Evolutionary conservation across 2,888 invertebrate species (phyloP), one percentile per base, ranked within the genome.

Genomic region (Beris chalybata): DNA sequence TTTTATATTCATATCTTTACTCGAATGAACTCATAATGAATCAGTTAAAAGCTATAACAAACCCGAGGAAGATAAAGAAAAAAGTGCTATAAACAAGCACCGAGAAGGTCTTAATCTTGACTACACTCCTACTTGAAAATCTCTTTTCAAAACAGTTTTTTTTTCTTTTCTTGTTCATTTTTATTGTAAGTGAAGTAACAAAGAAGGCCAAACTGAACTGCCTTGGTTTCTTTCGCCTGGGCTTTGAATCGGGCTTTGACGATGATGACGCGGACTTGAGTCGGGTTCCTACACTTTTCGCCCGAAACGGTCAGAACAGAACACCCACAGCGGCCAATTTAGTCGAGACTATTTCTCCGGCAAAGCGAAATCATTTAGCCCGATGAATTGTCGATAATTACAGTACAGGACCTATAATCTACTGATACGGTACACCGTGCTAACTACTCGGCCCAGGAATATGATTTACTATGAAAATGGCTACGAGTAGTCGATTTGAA

Each of bases 241-340:
- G 38, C 43, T 57, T 32, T 32, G 44, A 57, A 4, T 45, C 13
- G 22, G 11, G n/a, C n/a, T n/a, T 45, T 32, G 32, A 43, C 32
- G 50, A 50, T 31, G 48, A 32, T 4, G 56, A 55, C 59, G 58
- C 47, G 64, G 52, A 31, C 9, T 15, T 4, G 52, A n/a, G 52
- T 22, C 52, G 29, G 52, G 52, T 52, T 65, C 53, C 53, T 52
- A 50, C 65, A 58, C 57, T 44, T 64, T 64, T 64, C 64, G 64
- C 64, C 53, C 55, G 32, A 64, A 55, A 55, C 64, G 64, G 55
- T 52, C 52, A 58, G 31, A 66, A 66, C 63, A 15, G 58, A 45
- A 64, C 67, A 64, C 67, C 67, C 67, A 67, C 67, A 9, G 48
- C 44, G 44, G 43, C 31, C 53, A 38, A 57, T 54, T 63, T 63